These are phyloP conservation scores for Mormyrops boulengeri DNA, from an alignment of 2,797 vertebrate genomes.

Conservation along the genomic window DNA sequence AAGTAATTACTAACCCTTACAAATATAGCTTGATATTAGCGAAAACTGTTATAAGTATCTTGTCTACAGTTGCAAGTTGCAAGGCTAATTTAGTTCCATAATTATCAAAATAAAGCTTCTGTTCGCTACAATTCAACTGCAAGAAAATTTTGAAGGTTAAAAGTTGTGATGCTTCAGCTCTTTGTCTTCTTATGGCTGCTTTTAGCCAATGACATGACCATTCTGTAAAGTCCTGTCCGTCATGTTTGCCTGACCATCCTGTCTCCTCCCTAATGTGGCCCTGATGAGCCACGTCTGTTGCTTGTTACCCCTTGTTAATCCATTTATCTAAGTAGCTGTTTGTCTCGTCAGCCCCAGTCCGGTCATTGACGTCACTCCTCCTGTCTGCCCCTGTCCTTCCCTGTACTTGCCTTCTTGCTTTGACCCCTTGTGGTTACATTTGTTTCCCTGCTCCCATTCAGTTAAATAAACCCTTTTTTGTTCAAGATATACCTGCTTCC, in stretches of 20 bases:
- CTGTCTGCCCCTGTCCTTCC: neutral
- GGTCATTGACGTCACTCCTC: neutral
- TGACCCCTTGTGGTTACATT: neutral
- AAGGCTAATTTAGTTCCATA: neutral
- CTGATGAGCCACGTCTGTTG: neutral
- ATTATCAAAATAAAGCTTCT: neutral
- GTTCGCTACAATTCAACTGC: neutral
- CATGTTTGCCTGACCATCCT: neutral
- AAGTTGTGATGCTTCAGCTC: neutral
- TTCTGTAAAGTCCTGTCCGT: neutral
- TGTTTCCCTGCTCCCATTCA: neutral
- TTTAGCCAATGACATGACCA: neutral
- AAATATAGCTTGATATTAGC: neutral
- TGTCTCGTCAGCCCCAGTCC: neutral
- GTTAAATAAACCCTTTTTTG: neutral
- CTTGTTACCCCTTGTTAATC: neutral
- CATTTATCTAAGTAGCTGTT: neutral
- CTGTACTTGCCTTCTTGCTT: neutral
- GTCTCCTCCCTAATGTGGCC: neutral
- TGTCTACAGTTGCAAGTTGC: neutral
- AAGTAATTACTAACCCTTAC: neutral
- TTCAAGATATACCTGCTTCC: neutral
- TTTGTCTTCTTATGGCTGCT: neutral
- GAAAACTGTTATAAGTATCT: neutral
- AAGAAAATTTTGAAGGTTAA: neutral